phyloP scores from a whole-genome alignment of 2,888 invertebrate species.

The Heliconius ismenius region DNA sequence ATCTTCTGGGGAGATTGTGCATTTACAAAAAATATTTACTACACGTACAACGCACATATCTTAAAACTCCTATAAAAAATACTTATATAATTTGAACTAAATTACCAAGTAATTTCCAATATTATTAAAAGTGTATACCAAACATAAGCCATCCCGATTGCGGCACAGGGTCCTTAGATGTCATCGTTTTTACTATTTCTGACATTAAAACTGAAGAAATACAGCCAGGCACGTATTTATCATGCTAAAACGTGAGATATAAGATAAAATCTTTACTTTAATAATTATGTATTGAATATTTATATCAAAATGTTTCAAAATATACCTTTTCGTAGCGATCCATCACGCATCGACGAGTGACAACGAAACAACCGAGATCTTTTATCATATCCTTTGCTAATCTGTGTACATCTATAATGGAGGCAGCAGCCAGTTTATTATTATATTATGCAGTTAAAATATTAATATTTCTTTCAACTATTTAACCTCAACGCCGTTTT shows the following conservation, averaged over 20 bases:
- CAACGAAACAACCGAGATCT: conserved; percentile 67
- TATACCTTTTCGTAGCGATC: conserved; percentile 70
- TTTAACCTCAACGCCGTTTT: neutral
- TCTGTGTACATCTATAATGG: conserved; percentile 56
- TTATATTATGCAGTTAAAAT: neutral
- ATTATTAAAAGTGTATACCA: conserved; percentile 51
- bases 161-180: conserved; percentile 61
- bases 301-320: conserved; percentile 17
- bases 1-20: no score
- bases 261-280: neutral
- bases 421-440: neutral
- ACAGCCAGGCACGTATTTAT: conserved; percentile 64
- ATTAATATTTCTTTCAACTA: neutral
- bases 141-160: conserved; percentile 75
- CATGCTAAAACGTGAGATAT: conserved; percentile 56
- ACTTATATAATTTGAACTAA: no score
- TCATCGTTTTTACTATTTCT: conserved; percentile 62
- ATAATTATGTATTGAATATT: neutral
- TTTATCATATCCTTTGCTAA: conserved; percentile 65
- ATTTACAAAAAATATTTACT: no score
- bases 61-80: no score
- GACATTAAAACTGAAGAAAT: conserved; percentile 65
- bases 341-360: conserved; percentile 70
- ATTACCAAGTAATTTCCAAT: no score
- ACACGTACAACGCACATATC: neutral